phyloP scores from a whole-genome alignment of 1,140 invertebrate species.

The Archegozetes longisetosus region DNA sequence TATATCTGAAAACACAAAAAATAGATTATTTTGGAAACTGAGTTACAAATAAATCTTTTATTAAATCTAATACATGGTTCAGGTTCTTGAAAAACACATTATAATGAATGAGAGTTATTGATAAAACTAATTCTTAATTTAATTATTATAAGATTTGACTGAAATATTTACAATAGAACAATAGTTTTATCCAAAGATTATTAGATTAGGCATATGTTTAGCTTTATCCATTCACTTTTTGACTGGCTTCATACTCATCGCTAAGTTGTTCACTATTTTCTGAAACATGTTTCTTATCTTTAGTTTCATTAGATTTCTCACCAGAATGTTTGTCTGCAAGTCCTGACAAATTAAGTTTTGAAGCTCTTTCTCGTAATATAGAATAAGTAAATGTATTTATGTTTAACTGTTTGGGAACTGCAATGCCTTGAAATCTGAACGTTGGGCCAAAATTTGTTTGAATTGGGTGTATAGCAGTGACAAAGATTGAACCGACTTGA shows the following conservation, averaged over 20 bases:
- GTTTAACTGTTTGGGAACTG: constrained; percentile 55
- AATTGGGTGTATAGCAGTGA: constrained; percentile 45
- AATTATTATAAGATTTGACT: background rate
- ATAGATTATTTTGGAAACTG: too few species aligned
- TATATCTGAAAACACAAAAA: too few species aligned
- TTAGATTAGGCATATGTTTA: too few species aligned
- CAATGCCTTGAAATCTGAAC: constrained; percentile 78
- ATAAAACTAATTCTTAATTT: background rate
- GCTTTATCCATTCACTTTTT: background rate
- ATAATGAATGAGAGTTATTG: background rate
- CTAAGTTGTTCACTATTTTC: background rate
- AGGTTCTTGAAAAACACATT: background rate
- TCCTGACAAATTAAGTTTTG: constrained; percentile 17
- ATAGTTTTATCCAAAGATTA: too few species aligned
- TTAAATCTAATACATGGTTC: too few species aligned
- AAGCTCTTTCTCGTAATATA: constrained; percentile 18
- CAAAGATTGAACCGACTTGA: constrained; percentile 51
- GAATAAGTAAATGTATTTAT: constrained; percentile 19
- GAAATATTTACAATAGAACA: background rate
- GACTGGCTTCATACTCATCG: background rate
- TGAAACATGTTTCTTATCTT: too few species aligned
- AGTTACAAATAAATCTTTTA: too few species aligned
- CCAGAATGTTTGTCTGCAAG: background rate
- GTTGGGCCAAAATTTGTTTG: constrained; percentile 40
- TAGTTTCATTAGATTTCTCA: too few species aligned